phyloP scores from a whole-genome alignment of 1,140 invertebrate species.

The Linepithema humile region DNA sequence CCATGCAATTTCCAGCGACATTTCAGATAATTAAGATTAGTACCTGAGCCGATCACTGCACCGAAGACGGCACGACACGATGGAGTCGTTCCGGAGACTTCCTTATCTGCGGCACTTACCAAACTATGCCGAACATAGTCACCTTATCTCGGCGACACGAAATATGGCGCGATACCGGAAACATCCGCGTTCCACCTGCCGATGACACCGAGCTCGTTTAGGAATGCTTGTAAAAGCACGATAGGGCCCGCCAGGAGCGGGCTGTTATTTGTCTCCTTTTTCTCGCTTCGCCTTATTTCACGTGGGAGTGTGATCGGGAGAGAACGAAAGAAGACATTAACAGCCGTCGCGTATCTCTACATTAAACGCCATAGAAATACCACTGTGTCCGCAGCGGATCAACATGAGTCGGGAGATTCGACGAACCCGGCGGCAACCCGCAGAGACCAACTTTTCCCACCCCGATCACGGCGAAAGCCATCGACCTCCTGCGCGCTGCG shows the following conservation, averaged over 20 bases:
- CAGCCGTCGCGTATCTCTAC: slow-evolving; percentile 54
- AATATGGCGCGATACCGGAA: slow-evolving; percentile 63
- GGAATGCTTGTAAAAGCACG: slow-evolving; percentile 46
- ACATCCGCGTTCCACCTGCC: slow-evolving; percentile 57
- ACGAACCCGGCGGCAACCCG: slow-evolving; percentile 1
- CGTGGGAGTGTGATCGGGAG: slow-evolving; percentile 39
- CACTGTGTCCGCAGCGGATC: slow-evolving; percentile 44
- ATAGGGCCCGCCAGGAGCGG: slow-evolving; percentile 19
- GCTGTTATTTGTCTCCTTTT: slow-evolving; percentile 66
- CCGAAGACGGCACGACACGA: slow-evolving; percentile 11
- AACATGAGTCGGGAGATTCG: slow-evolving; percentile 24
- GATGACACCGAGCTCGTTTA: slow-evolving; percentile 51
- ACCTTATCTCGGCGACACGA: slow-evolving; percentile 65
- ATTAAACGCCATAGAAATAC: slow-evolving; percentile 58
- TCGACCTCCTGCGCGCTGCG: slow-evolving; percentile 5
- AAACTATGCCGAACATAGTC: slow-evolving; percentile 67
- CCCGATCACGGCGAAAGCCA: slow-evolving; percentile 27
- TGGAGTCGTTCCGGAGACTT: not conserved
- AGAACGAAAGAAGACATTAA: slow-evolving; percentile 63
- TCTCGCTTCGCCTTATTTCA: slow-evolving; percentile 63
- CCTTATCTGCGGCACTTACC: slow-evolving; percentile 68
- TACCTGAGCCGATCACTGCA: slow-evolving; percentile 51
- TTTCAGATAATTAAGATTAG: slow-evolving; percentile 71
- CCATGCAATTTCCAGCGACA: slow-evolving; percentile 39
- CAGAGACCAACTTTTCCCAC: slow-evolving; percentile 40